Evolutionary conservation across 2,797 vertebrate genomes (phyloP).

Genomic region (Podargus strigoides): DNA sequence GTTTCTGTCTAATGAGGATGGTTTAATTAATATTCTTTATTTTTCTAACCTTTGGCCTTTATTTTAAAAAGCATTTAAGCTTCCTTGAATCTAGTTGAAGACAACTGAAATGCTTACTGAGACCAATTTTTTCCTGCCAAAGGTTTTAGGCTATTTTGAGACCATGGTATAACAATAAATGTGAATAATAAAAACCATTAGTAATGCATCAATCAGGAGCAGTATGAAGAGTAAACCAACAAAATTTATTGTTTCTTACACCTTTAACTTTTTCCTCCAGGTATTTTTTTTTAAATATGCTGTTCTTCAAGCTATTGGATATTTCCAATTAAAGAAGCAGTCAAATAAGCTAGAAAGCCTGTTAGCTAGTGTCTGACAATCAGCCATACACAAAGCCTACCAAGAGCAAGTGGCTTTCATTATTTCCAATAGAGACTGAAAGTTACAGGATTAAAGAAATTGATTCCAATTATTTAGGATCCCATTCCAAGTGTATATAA

Average conservation of each 20-base stretch:
- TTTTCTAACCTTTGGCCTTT: neutral
- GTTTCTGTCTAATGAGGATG: neutral
- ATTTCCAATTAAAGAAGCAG: neutral
- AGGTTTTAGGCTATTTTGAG: neutral
- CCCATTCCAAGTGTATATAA: neutral
- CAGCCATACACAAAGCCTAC: neutral
- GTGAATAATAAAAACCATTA: neutral
- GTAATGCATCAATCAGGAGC: neutral
- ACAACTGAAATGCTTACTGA: neutral
- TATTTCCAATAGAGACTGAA: slow-evolving; percentile 45
- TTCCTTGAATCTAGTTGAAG: neutral
- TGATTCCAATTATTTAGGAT: slow-evolving; percentile 55
- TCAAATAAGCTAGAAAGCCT: neutral
- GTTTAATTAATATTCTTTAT: neutral
- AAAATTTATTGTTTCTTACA: neutral
- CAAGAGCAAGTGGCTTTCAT: slow-evolving; percentile 62
- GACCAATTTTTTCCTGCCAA: neutral
- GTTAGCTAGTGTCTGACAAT: neutral
- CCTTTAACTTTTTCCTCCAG: neutral
- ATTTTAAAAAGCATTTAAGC: neutral
- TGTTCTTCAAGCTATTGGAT: neutral
- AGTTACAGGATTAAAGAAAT: slow-evolving; percentile 57
- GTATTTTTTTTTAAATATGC: neutral
- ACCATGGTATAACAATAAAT: neutral
- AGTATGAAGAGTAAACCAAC: neutral